A percentile compares a stretch with the other conserved stretches of the same genome.
Conservation (phyloP, 2,113 vertebrate genomes). For the Actinemys pallida region DNA sequence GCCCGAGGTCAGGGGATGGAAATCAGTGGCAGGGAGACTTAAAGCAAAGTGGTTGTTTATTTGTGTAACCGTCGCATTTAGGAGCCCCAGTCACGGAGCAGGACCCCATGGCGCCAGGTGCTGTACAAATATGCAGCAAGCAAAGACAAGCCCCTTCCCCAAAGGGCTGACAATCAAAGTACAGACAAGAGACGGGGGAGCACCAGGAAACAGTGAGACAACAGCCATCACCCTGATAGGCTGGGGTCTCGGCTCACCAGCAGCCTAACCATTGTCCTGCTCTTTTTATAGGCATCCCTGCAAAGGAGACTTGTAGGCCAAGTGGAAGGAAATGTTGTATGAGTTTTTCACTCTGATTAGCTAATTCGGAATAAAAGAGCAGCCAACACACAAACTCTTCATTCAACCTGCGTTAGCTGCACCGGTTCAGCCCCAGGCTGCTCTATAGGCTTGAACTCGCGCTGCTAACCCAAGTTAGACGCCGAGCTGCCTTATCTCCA, state of each 20-base stretch:
- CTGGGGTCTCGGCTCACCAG: neutral
- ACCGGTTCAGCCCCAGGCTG: neutral
- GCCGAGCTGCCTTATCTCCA: neutral
- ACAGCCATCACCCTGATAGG: neutral
- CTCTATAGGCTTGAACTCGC: neutral
- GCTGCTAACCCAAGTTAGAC: neutral
- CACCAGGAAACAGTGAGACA: neutral
- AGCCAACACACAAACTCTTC: no score
- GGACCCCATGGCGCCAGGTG: neutral
- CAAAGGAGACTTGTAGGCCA: neutral
- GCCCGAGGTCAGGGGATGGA: neutral
- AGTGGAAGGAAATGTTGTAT: neutral
- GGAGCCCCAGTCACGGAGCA: neutral
- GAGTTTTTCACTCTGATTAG: no score
- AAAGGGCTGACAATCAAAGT: neutral
- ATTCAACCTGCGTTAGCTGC: no score
- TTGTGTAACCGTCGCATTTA: neutral
- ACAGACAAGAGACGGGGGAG: neutral
- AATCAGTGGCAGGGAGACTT: neutral
- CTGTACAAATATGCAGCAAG: neutral
- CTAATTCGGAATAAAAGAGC: no score
- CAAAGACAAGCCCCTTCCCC: neutral
- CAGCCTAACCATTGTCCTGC: neutral
- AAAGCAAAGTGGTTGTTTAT: neutral
- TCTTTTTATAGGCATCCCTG: neutral